Base-by-base conservation (phyloP, 1,140 invertebrate genomes). In the Drosophila asahinai region DNA sequence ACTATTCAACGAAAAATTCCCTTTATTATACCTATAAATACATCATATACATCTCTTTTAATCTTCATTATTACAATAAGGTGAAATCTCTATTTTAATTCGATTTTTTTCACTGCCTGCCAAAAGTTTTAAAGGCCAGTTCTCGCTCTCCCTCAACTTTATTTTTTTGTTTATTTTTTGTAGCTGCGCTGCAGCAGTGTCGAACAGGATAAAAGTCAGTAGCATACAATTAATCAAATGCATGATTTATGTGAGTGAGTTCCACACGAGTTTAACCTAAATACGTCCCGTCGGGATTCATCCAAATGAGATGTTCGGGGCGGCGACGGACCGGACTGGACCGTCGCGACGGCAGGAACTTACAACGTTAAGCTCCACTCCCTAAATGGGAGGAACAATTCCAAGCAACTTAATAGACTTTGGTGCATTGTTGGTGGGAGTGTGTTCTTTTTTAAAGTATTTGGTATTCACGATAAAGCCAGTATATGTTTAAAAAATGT, bases 221-320 rank as follows among this genome's bases (percentile, higher is more conserved):
- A 25, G 66, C 61, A 77, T 70, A 82, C 77, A 83, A 86, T 86
- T 86, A 86, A 86, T 86, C 83, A 86, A 86, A 86, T 87, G 74
- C 80, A 86, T 87, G 83, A 86, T 86, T 87, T 87, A 86, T 83
- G 86, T 68, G 62, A 59, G 58, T 54, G 59, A 58, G 61, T 66
- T 64, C 73, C 72, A 77, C 63, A 55, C 78, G 62, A 68, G 70
- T 63, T 75, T 86, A 86, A 86, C 82, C 83, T 86, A 81, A 83
- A 87, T 80, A 62, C 48, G 59, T 77, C 79, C 72, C 64, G 79
- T 25, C 58, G 75, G 65, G 64, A 77, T 27, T 61, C 47, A 48
- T 48, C 60, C 77, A 67, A 79, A 80, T 77, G 75, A 77, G 75
- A 77, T 77, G 75, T 77, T 77, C 12, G 38, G 55, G 51, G 36